Evolutionary conservation across 2,888 invertebrate genomes (phyloP).

Genomic region (Lycophotia porphyrea): DNA sequence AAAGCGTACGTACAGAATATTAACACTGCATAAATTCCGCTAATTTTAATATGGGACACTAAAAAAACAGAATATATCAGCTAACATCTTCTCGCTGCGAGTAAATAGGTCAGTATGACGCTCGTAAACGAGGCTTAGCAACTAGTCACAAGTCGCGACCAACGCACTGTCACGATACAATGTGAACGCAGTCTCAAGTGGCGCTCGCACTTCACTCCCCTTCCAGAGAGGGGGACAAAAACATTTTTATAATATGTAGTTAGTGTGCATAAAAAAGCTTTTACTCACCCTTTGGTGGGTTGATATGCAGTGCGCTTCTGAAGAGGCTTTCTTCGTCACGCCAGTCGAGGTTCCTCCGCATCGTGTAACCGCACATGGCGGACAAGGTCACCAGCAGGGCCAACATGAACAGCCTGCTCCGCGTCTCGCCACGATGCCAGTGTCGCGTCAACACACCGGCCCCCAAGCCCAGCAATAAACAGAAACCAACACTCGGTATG

Average conservation of each 20-base stretch:
- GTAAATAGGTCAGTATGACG: constrained; percentile 60
- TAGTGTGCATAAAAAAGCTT: constrained; percentile 9
- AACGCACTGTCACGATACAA: constrained; percentile 58
- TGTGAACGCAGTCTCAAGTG: constrained; percentile 48
- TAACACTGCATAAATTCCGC: background rate
- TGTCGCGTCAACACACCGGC: constrained; percentile 86
- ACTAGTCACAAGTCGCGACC: constrained; percentile 55
- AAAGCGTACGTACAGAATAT: background rate
- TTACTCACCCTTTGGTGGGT: constrained; percentile 98
- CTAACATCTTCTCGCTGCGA: constrained; percentile 40
- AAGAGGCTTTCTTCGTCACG: constrained; percentile 97
- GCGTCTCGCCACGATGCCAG: constrained; percentile 84
- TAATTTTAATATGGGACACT: constrained; percentile 2
- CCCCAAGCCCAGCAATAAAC: constrained; percentile 95
- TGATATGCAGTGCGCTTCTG: constrained; percentile 96
- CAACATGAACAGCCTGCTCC: constrained; percentile 84
- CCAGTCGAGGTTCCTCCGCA: constrained; percentile 97
- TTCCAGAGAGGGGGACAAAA: constrained; percentile 25
- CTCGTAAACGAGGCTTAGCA: constrained; percentile 49
- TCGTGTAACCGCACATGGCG: constrained; percentile 94
- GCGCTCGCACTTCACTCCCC: constrained; percentile 37
- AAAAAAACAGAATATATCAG: constrained; percentile 33
- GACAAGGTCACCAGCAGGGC: constrained; percentile 91
- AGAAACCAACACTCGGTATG: constrained; percentile 98
- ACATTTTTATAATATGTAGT: constrained; percentile 28